Percentiles rank a stretch among this genome's conserved stretches.
Evolutionary conservation across 2,888 invertebrate species (phyloP).

Genomic region (Danaus chrysippus): DNA sequence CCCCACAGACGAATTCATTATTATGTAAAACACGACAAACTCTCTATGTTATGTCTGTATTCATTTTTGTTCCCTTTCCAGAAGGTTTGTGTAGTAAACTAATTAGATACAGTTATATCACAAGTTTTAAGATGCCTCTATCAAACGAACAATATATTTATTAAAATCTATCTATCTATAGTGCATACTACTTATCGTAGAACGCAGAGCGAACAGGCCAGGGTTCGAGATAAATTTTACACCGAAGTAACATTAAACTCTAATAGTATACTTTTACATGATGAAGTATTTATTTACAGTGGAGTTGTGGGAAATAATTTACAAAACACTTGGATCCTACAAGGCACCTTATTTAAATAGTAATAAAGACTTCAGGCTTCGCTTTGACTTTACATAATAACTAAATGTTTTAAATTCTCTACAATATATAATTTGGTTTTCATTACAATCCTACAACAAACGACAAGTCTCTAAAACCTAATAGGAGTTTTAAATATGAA

Average conservation of each 20-base stretch:
- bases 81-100: conserved; percentile 61
- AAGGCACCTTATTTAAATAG: conserved; percentile 77
- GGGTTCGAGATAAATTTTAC: conserved; percentile 65
- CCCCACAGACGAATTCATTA: conserved; percentile 64
- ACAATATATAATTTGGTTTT: conserved; percentile 79
- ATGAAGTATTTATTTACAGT: conserved; percentile 68
- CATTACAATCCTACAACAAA: conserved; percentile 76
- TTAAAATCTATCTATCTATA: conserved; percentile 62
- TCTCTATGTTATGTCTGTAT: conserved; percentile 72
- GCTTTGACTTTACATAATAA: conserved; percentile 76
- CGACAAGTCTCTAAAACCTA: conserved; percentile 73
- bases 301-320: conserved; percentile 73
- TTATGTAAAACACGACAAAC: conserved; percentile 65
- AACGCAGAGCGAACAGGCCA: conserved; percentile 53
- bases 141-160: conserved; percentile 75
- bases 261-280: conserved; percentile 75
- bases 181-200: conserved; percentile 51
- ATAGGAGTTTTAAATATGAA: conserved; percentile 77
- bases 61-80: conserved; percentile 65
- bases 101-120: conserved; percentile 76
- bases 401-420: conserved; percentile 76
- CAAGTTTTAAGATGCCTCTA: conserved; percentile 77
- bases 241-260: conserved; percentile 63
- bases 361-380: conserved; percentile 75
- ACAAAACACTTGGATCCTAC: conserved; percentile 71